Base-by-base conservation (phyloP, 2,113 vertebrate species). In the Willisornis vidua region DNA sequence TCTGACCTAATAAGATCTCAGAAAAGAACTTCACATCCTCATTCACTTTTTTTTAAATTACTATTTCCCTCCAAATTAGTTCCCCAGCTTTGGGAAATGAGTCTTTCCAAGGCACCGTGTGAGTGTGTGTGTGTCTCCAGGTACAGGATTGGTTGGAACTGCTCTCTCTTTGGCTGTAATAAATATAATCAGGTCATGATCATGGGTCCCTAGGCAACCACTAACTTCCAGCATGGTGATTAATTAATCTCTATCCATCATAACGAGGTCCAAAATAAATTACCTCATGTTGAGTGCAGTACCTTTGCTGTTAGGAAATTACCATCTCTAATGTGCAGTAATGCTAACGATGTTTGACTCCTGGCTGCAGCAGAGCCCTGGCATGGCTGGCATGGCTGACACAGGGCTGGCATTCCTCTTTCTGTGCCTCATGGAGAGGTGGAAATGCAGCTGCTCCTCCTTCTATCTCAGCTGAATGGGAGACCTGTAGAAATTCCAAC, bases 211-310 rank as follows among this genome's bases (percentile, higher is more conserved):
- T 74, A 91, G 94, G 90, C 91, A 96, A 88, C 82, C 51, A 94
- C 93, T 96, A 86, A 87, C 87, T 90, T 91, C 55, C 91, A 96
- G 72, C 55, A 35, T 5, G 2, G 85, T 90, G 87, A 95, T 94
- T 94, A 95, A 95, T 96, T 96, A 77, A 87, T 91, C 89, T 88
- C 89, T 91, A 93, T 86, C 83, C 59, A 74, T 94, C 92, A 86
- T 92, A 96, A 95, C 1, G 6, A 94, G 90, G 51, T 73, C 82
- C 72, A 80, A 89, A 93, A 78, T 93, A 76, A 87, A 93, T 94
- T 82, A 85, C 87, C 59, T 91, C 4, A 10, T 59, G n/a, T 74
- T 89, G 93, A 81, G 90, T 88, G 80, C 94, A 96, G 92, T 94
- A 59, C 79, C 59, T 89, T 92, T 74, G 62, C 85, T 89, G 85